Conservation (phyloP, 2,888 invertebrate species). For the Pandemis cinnamomeana region DNA sequence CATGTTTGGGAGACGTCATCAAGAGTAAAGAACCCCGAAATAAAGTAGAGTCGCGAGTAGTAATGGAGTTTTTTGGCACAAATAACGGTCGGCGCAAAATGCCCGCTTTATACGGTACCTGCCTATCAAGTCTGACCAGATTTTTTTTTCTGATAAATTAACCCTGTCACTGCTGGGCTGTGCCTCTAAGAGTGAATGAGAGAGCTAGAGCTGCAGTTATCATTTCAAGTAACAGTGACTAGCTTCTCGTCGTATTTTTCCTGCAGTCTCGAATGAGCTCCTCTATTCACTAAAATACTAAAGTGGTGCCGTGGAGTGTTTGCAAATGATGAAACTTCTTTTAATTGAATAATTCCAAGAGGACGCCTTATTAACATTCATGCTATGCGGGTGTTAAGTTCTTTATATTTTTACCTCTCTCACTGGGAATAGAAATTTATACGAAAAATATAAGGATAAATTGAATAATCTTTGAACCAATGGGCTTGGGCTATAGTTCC, state of each 20-base stretch:
- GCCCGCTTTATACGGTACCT: no score
- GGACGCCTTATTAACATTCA: slow-evolving; percentile 64
- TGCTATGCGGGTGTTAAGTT: slow-evolving; percentile 43
- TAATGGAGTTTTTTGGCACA: no score
- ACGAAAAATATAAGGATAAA: neutral
- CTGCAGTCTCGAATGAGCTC: slow-evolving; percentile 11
- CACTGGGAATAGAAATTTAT: neutral
- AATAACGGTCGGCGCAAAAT: no score
- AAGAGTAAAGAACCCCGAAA: no score
- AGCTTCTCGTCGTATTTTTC: neutral
- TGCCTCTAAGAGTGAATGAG: neutral
- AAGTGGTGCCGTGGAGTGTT: slow-evolving; percentile 46
- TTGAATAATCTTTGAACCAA: no score
- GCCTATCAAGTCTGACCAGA: no score
- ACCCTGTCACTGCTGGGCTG: no score
- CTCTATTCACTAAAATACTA: slow-evolving; percentile 47
- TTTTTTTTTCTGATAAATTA: no score
- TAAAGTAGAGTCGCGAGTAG: no score
- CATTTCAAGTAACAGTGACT: neutral
- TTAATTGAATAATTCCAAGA: slow-evolving; percentile 68
- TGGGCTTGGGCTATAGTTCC: no score
- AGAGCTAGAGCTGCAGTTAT: neutral
- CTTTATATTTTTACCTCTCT: slow-evolving; percentile 10
- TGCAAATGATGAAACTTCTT: slow-evolving; percentile 55
- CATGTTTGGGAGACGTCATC: no score